These are phyloP conservation scores for Fukomys damarensis DNA, from an alignment of 2,113 vertebrate species.

Conservation along the genomic window DNA sequence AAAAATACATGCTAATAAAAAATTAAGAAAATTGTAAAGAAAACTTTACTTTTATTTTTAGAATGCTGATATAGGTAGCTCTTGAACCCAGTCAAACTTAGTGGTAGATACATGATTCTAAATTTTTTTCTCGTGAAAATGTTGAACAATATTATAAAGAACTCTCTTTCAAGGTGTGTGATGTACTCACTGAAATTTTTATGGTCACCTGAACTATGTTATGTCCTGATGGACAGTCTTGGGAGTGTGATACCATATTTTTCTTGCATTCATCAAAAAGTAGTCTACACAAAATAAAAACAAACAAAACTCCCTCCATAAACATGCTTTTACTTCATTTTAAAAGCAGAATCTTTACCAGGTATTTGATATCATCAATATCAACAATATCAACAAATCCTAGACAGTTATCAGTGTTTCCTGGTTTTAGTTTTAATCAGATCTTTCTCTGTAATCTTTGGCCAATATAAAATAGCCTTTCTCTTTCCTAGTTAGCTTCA, in stretches of 20 bases:
- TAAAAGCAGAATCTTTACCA: background rate
- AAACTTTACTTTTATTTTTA: background rate
- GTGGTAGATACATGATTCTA: background rate
- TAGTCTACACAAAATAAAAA: background rate
- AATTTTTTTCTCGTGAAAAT: background rate
- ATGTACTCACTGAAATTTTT: background rate
- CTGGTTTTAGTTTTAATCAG: background rate
- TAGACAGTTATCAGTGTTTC: background rate
- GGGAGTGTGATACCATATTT: background rate
- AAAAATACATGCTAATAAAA: background rate
- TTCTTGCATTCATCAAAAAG: background rate
- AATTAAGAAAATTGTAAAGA: background rate
- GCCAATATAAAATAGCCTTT: background rate
- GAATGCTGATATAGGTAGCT: background rate
- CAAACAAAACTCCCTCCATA: background rate
- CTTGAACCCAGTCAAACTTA: background rate
- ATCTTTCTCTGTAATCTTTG: background rate
- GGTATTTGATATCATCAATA: background rate
- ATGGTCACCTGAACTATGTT: background rate
- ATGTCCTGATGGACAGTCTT: background rate
- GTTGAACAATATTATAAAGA: background rate
- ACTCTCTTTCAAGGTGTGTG: background rate
- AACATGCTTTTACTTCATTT: background rate
- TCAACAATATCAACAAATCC: background rate
- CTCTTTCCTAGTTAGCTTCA: background rate